Conservation (phyloP, 2,113 vertebrate species). For the Henicopernis longicauda region DNA sequence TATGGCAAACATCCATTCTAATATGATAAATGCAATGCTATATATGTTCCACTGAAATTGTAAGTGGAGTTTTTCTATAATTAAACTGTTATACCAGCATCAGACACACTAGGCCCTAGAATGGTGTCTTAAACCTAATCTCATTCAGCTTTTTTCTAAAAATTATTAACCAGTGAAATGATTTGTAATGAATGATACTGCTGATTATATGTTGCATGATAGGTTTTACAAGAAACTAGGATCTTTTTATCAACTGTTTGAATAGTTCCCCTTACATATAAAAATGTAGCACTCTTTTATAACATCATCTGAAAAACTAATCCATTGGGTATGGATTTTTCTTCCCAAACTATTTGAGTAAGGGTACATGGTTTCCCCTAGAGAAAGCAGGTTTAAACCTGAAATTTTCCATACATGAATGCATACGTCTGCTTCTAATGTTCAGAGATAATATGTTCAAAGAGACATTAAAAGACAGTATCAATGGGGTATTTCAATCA, state of each 20-base stretch:
- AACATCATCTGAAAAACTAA: constrained; percentile 71
- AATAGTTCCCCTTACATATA: not conserved
- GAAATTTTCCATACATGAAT: not conserved
- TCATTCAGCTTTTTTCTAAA: not conserved
- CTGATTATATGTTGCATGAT: not conserved
- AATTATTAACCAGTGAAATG: not conserved
- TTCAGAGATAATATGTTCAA: not conserved
- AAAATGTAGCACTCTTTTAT: constrained; percentile 50
- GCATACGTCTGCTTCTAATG: not conserved
- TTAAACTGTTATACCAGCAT: not conserved
- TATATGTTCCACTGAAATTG: not conserved
- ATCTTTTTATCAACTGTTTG: not conserved
- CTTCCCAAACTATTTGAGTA: constrained; percentile 64
- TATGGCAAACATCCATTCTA: not conserved
- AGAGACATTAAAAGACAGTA: constrained; percentile 22
- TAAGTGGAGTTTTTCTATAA: not conserved
- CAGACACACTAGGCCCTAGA: not conserved
- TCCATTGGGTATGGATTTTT: constrained; percentile 63
- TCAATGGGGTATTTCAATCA: constrained; percentile 61
- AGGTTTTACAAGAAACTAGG: not conserved
- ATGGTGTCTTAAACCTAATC: not conserved
- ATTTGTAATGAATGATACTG: not conserved
- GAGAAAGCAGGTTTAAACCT: constrained; percentile 14
- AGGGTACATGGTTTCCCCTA: constrained; percentile 58
- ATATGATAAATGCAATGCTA: not conserved